phyloP scores from a whole-genome alignment of 2,888 invertebrate genomes.

The Andrena marginata region DNA sequence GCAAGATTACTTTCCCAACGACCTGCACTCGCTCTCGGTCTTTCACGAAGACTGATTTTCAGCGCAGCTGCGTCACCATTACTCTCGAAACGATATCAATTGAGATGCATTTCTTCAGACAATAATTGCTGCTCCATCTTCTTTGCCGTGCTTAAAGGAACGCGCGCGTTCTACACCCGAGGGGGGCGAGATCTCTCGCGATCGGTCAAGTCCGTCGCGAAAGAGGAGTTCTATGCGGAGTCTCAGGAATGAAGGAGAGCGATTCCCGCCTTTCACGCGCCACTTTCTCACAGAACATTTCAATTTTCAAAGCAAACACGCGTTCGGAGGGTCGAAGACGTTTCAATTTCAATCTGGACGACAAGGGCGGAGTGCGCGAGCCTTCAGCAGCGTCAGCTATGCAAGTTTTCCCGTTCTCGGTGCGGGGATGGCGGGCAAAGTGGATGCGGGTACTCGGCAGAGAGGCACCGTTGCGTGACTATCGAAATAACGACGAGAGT shows the following conservation, averaged over 20 bases:
- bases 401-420: constrained; percentile 39
- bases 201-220: background rate
- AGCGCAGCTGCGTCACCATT: background rate
- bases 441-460: constrained; percentile 50
- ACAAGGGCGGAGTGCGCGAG: background rate
- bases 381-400: background rate
- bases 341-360: constrained; percentile 19
- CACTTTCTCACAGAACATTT: background rate
- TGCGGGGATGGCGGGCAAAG: constrained; percentile 29
- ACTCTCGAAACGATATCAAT: background rate
- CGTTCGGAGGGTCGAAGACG: background rate
- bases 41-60: constrained; percentile 17
- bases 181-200: background rate
- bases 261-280: no score
- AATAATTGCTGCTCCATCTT: constrained; percentile 2
- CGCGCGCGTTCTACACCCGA: background rate
- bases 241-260: background rate
- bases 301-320: background rate
- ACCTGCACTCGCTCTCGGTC: background rate
- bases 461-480: constrained; percentile 64
- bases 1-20: constrained; percentile 5
- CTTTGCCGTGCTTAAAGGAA: background rate
- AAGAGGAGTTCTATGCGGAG: background rate
- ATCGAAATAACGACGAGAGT: constrained; percentile 69
- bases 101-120: background rate